Conservation (phyloP, 2,113 vertebrate genomes). For the Grus americana region DNA sequence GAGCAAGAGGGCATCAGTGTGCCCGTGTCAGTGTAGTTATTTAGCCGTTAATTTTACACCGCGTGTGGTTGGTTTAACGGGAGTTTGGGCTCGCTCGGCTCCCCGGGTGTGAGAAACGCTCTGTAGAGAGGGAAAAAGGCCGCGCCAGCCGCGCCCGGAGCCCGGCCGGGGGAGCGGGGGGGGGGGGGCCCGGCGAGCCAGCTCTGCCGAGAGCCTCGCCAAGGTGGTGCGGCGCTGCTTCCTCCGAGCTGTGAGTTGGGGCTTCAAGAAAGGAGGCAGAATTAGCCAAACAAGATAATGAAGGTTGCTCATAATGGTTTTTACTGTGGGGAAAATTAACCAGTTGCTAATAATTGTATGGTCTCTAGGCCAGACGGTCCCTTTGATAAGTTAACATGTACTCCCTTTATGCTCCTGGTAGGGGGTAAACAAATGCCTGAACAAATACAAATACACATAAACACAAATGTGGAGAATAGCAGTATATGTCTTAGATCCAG, state of each 20-base stretch:
- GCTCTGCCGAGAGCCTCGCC: no score
- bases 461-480: constrained; percentile 72
- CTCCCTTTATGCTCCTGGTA: constrained; percentile 72
- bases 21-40: rapidly evolving
- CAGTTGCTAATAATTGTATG: constrained; percentile 75
- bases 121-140: not conserved
- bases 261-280: not conserved
- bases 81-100: not conserved
- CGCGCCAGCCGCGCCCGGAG: not conserved
- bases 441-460: constrained; percentile 75
- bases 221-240: not conserved
- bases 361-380: constrained; percentile 73
- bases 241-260: not conserved
- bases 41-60: rapidly evolving
- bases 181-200: no score
- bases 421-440: constrained; percentile 77
- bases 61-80: not conserved
- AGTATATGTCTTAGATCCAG: constrained; percentile 72
- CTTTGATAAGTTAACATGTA: constrained; percentile 79
- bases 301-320: constrained; percentile 62
- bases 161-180: not conserved
- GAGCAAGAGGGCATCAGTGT: not conserved
- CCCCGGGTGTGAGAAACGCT: not conserved
- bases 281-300: constrained; percentile 61
- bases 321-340: constrained; percentile 75